Evolutionary conservation across 2,888 invertebrate genomes (phyloP).

Genomic region (Heliconius cydno): DNA sequence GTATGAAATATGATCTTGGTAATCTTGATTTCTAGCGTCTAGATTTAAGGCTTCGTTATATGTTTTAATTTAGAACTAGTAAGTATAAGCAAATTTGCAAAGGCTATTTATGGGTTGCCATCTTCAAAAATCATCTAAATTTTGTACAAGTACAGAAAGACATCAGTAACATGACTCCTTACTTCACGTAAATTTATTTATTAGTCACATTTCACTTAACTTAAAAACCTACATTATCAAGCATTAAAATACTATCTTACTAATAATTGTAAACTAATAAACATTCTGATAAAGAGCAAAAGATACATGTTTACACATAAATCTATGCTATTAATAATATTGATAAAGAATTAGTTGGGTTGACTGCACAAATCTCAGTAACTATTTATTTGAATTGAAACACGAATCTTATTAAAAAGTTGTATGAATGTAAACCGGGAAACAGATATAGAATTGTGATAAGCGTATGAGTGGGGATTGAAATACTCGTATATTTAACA

Average conservation of each 20-base stretch:
- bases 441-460: not conserved
- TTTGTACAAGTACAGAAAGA: too few relatives aligned
- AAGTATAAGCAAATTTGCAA: too few relatives aligned
- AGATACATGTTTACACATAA: not conserved
- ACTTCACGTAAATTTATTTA: not conserved
- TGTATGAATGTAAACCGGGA: not conserved
- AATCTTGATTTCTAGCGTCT: not conserved
- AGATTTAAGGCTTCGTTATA: too few relatives aligned
- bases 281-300: not conserved
- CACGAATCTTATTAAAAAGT: not conserved
- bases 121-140: too few relatives aligned
- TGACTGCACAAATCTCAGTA: too few relatives aligned
- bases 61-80: too few relatives aligned
- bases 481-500: constrained; percentile 5
- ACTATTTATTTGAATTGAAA: not conserved
- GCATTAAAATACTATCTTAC: not conserved
- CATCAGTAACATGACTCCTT: not conserved
- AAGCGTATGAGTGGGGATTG: not conserved
- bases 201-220: not conserved
- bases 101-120: too few relatives aligned
- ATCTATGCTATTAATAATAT: too few relatives aligned
- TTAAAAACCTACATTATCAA: not conserved
- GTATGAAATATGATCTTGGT: constrained; percentile 14
- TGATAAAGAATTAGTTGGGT: too few relatives aligned
- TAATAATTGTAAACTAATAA: not conserved